Evolutionary conservation across 2,888 invertebrate genomes (phyloP).

Genomic region (Slavum lentiscoides): DNA sequence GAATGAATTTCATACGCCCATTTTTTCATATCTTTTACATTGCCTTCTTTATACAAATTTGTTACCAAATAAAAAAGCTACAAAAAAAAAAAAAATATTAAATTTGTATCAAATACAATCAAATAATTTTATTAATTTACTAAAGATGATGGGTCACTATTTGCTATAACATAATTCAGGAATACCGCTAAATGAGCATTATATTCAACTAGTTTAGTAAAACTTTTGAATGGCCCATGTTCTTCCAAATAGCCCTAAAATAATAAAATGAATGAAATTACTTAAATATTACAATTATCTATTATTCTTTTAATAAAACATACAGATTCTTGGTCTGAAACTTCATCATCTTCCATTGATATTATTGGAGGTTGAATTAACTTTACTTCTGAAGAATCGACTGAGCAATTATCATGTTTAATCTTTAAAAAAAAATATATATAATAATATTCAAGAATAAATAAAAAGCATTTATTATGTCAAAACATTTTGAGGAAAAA

Average conservation of each 20-base stretch:
- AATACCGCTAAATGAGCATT: slow-evolving; percentile 93
- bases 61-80: slow-evolving; percentile 87
- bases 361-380: slow-evolving; percentile 78
- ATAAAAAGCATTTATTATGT: neutral
- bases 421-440: slow-evolving; percentile 12
- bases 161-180: slow-evolving; percentile 85
- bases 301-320: slow-evolving; percentile 58
- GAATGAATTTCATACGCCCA: slow-evolving; percentile 99
- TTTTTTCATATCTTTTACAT: slow-evolving; percentile 86
- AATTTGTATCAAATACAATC: slow-evolving; percentile 10
- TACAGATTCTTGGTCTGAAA: slow-evolving; percentile 82
- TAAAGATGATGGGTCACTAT: slow-evolving; percentile 77
- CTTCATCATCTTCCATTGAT: slow-evolving; percentile 94
- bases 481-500: neutral
- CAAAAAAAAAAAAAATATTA: slow-evolving; percentile 57
- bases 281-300: neutral
- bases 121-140: slow-evolving; percentile 61
- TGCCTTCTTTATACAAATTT: slow-evolving; percentile 84
- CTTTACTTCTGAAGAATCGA: slow-evolving; percentile 50
- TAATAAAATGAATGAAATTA: slow-evolving; percentile 48
- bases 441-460: neutral
- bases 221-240: slow-evolving; percentile 85
- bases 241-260: slow-evolving; percentile 76
- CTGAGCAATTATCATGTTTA: slow-evolving; percentile 40
- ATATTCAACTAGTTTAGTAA: slow-evolving; percentile 79